Conservation (phyloP, 2,797 vertebrate species). For the Helicolenus hilgendorfi region DNA sequence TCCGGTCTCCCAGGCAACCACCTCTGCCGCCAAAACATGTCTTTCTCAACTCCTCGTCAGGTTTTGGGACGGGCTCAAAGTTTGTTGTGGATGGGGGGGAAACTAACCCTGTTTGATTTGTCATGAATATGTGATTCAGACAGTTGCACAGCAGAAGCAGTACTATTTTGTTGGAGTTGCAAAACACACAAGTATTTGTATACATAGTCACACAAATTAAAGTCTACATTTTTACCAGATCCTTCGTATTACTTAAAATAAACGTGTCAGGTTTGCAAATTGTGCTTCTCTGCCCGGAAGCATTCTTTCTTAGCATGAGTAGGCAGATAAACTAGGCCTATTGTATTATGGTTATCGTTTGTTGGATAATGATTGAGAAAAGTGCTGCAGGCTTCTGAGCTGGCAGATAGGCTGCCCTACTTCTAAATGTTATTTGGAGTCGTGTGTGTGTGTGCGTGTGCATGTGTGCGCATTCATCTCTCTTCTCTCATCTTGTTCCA, state of each 20-base stretch:
- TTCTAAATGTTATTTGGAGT: constrained; percentile 76
- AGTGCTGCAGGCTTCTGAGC: constrained; percentile 77
- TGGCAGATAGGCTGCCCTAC: constrained; percentile 80
- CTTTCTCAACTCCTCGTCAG: constrained; percentile 4
- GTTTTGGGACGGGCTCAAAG: constrained; percentile 24
- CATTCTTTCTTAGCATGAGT: constrained; percentile 40
- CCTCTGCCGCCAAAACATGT: constrained; percentile 30
- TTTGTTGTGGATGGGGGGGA: not conserved
- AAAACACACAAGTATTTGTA: not conserved
- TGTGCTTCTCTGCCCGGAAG: constrained; percentile 5
- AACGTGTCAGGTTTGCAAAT: constrained; percentile 29
- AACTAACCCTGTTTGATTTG: not conserved
- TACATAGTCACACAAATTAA: constrained; percentile 1
- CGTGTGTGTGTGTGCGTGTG: constrained; percentile 9
- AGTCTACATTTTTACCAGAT: not conserved
- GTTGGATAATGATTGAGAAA: constrained; percentile 79
- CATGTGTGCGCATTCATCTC: constrained; percentile 23
- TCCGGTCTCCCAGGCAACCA: constrained; percentile 53
- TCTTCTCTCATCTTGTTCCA: constrained; percentile 68
- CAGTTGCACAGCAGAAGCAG: not conserved
- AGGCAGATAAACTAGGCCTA: constrained; percentile 53
- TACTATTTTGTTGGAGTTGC: not conserved
- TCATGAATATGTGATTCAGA: not conserved
- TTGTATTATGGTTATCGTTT: constrained; percentile 63
- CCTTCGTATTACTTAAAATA: constrained; percentile 17